These are phyloP conservation scores for Chionodraco myersi DNA, from an alignment of 2,113 vertebrate species.

Conservation along the genomic window DNA sequence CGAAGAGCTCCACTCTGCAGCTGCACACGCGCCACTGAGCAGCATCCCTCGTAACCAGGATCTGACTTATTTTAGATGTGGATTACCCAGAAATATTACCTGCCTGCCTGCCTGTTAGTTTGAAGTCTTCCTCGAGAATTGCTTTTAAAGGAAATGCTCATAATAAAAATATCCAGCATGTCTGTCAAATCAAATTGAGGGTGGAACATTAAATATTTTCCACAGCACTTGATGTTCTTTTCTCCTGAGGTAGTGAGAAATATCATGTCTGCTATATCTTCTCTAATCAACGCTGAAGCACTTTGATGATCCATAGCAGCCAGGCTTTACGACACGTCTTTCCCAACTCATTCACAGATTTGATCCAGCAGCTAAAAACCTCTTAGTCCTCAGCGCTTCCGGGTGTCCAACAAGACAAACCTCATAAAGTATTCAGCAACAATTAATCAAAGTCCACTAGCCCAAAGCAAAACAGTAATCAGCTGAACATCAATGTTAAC, in stretches of 20 bases:
- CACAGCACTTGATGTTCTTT: conserved; percentile 10
- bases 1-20: conserved; percentile 66
- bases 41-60: conserved; percentile 60
- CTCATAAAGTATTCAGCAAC: conserved; percentile 69
- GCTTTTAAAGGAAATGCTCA: not conserved
- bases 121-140: conserved; percentile 2
- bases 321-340: not conserved
- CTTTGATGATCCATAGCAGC: not conserved
- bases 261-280: not conserved
- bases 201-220: not conserved
- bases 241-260: conserved; percentile 6
- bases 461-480: conserved; percentile 69
- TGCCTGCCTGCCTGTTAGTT: conserved; percentile 28
- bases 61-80: conserved; percentile 61
- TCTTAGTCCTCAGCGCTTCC: conserved; percentile 10
- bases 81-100: conserved; percentile 54
- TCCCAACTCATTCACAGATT: not conserved
- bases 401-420: conserved; percentile 54
- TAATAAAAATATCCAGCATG: not conserved
- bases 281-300: not conserved
- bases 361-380: conserved; percentile 25
- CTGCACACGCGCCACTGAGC: conserved; percentile 72
- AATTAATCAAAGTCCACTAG: conserved; percentile 68
- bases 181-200: conserved; percentile 10
- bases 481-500: conserved; percentile 61